phyloP scores from a whole-genome alignment of 2,888 invertebrate species.

The Phrixothrix hirtus region DNA sequence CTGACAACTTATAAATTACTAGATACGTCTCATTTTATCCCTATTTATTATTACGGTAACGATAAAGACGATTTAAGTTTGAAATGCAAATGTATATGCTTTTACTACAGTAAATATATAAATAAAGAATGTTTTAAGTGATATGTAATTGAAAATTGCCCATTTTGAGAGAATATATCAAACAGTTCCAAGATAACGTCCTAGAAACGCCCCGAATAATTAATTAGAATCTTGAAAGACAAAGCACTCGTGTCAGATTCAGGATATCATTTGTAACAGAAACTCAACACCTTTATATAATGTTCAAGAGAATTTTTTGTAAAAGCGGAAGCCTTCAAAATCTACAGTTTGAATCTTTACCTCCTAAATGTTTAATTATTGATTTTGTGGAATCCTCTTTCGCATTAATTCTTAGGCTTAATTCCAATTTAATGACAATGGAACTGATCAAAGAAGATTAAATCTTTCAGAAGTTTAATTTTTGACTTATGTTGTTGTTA shows the following conservation, averaged over 20 bases:
- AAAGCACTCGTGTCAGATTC: constrained; percentile 33
- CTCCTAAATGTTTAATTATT: no score
- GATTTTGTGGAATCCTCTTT: no score
- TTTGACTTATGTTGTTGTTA: no score
- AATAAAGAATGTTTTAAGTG: no score
- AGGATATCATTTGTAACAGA: constrained; percentile 32
- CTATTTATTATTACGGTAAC: constrained; percentile 29
- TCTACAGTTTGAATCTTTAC: no score
- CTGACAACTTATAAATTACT: constrained; percentile 40
- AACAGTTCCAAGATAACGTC: constrained; percentile 10
- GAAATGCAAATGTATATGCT: constrained; percentile 15
- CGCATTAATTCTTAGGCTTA: no score
- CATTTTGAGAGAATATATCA: constrained; percentile 12
- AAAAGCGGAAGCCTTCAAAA: not conserved
- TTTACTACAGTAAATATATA: no score
- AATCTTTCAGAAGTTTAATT: no score
- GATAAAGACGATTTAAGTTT: constrained; percentile 16
- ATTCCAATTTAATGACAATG: no score
- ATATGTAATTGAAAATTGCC: not conserved
- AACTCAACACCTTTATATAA: constrained; percentile 11
- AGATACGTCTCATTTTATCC: constrained; percentile 32
- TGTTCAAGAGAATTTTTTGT: not conserved
- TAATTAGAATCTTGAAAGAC: constrained; percentile 35
- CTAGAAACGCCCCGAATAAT: constrained; percentile 25
- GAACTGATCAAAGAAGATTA: no score